These are phyloP conservation scores for Saguinus imperator DNA, from an alignment of 2,113 vertebrate genomes.

Conservation along the genomic window DNA sequence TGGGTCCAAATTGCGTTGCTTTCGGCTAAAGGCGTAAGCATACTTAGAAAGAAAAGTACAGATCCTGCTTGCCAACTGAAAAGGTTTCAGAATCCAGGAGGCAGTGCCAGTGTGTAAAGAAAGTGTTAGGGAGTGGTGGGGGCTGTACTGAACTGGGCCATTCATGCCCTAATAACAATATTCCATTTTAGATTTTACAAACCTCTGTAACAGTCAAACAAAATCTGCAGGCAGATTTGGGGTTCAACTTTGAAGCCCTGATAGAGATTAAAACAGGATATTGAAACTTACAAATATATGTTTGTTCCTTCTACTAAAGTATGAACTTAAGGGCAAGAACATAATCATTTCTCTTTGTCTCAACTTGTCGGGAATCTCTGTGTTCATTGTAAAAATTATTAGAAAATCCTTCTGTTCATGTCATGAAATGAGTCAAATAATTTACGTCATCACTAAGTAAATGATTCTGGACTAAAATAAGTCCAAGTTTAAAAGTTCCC, in stretches of 20 bases:
- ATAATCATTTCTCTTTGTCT: not conserved
- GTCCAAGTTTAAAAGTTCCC: not conserved
- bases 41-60: not conserved
- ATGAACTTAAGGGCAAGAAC: not conserved
- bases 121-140: not conserved
- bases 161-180: not conserved
- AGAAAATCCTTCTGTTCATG: not conserved
- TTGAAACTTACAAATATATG: not conserved
- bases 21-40: not conserved
- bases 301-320: not conserved
- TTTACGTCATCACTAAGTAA: not conserved
- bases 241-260: not conserved
- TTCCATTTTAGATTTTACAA: not conserved
- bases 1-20: not conserved
- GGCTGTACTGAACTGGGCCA: not conserved
- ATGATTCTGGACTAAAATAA: not conserved
- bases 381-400: not conserved
- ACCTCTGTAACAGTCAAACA: not conserved
- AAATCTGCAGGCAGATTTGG: not conserved
- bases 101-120: not conserved
- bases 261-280: not conserved
- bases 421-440: not conserved
- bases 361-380: not conserved
- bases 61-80: not conserved
- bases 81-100: not conserved